phyloP scores from a whole-genome alignment of 2,113 vertebrate genomes.

The Felis catus region DNA sequence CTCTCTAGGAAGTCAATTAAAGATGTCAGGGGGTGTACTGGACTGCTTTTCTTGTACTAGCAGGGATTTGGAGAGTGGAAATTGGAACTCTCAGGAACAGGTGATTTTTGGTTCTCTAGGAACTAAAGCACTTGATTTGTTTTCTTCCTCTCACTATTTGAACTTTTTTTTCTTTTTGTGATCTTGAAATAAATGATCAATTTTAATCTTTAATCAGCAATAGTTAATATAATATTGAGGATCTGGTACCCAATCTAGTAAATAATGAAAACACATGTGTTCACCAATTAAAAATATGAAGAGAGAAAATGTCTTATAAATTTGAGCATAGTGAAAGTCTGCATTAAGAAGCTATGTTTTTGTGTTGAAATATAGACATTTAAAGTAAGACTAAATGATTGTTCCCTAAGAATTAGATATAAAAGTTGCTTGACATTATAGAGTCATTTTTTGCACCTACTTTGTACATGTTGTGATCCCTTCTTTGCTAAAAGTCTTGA shows the following conservation, averaged over 20 bases:
- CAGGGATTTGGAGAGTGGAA: slow-evolving; percentile 69
- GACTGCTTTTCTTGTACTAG: slow-evolving; percentile 75
- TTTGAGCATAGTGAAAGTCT: background rate
- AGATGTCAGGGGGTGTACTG: slow-evolving; percentile 83
- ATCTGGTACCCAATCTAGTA: background rate
- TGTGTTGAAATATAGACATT: background rate
- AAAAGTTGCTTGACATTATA: background rate
- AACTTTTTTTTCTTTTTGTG: background rate
- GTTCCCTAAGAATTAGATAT: background rate
- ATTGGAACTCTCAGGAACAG: slow-evolving; percentile 65
- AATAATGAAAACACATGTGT: background rate
- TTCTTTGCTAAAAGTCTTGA: background rate
- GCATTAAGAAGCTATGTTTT: background rate
- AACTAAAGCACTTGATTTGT: background rate
- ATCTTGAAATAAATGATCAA: background rate
- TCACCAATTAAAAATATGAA: background rate
- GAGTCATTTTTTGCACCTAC: background rate
- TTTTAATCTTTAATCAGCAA: background rate
- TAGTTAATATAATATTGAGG: background rate
- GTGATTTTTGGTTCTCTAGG: slow-evolving; percentile 61
- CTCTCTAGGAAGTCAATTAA: slow-evolving; percentile 84
- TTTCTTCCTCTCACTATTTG: background rate
- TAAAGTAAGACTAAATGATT: background rate
- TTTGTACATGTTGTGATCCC: background rate
- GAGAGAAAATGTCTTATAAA: background rate